A percentile compares a stretch with the other conserved stretches of the same genome.
These are phyloP conservation scores for Tauraco erythrolophus DNA, from an alignment of 2,113 vertebrate species.

Conservation along the genomic window DNA sequence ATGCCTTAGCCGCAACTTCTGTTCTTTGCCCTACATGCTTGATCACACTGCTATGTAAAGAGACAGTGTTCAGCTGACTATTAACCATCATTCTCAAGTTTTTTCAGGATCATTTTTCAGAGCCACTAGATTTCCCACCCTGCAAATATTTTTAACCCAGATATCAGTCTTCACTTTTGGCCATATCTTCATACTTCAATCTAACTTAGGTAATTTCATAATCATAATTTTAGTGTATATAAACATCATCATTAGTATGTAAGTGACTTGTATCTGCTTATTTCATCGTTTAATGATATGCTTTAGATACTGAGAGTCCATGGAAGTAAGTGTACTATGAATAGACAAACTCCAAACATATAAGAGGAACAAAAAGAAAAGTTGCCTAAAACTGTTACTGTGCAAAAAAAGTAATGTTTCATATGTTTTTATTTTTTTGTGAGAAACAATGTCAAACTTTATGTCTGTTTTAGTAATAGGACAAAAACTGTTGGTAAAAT, in stretches of 20 bases:
- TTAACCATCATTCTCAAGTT: background rate
- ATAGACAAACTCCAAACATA: background rate
- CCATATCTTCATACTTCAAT: background rate
- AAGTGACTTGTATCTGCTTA: background rate
- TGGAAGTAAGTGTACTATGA: background rate
- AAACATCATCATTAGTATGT: background rate
- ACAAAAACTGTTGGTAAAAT: background rate
- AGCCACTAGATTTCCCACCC: background rate
- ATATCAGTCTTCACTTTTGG: background rate
- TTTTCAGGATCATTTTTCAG: background rate
- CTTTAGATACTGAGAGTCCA: background rate
- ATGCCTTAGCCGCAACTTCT: background rate
- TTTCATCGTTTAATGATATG: background rate
- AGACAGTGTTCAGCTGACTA: background rate
- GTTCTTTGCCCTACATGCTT: background rate
- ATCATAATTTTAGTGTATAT: background rate
- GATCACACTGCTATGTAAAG: background rate
- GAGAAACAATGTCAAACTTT: background rate
- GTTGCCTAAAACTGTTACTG: background rate
- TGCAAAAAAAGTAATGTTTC: background rate
- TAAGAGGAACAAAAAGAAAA: background rate
- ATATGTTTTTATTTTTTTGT: background rate
- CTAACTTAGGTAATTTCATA: background rate
- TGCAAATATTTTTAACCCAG: background rate
- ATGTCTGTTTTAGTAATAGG: background rate